These are phyloP conservation scores for Drosophila ustulata DNA, from an alignment of 2,888 invertebrate genomes.

Conservation along the genomic window DNA sequence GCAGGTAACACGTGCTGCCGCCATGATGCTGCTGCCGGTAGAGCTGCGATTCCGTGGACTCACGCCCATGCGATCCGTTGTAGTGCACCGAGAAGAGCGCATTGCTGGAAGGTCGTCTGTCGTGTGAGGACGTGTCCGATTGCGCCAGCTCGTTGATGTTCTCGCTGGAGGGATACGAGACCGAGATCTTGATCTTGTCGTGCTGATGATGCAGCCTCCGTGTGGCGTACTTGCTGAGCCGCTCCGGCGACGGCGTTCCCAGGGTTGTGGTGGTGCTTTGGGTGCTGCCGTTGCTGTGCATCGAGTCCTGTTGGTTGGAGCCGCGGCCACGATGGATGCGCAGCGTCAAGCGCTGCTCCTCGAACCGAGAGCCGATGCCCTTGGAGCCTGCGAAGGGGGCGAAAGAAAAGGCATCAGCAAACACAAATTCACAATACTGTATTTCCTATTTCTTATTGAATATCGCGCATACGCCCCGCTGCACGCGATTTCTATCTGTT, in stretches of 20 bases:
- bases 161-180: slow-evolving; percentile 93
- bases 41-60: slow-evolving; percentile 86
- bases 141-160: slow-evolving; percentile 86
- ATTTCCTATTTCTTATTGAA: slow-evolving; percentile 44
- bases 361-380: slow-evolving; percentile 91
- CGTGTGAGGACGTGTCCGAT: slow-evolving; percentile 26
- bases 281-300: slow-evolving; percentile 89
- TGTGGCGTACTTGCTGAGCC: slow-evolving; percentile 87
- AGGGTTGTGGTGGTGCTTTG: slow-evolving; percentile 89
- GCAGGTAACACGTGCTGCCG: slow-evolving; percentile 86
- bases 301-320: slow-evolving; percentile 88
- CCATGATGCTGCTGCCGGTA: slow-evolving; percentile 81
- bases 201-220: slow-evolving; percentile 86
- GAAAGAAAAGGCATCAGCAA: slow-evolving; percentile 16
- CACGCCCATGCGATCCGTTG: slow-evolving; percentile 88
- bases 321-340: slow-evolving; percentile 95
- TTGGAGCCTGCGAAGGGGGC: slow-evolving; percentile 85
- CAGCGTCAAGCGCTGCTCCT: slow-evolving; percentile 95
- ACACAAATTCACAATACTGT: slow-evolving; percentile 25
- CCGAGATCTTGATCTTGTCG: slow-evolving; percentile 94
- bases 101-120: slow-evolving; percentile 83
- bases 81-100: slow-evolving; percentile 88
- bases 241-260: slow-evolving; percentile 88
- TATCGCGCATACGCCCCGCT: slow-evolving; percentile 59
- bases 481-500: slow-evolving; percentile 29